Base-by-base conservation (phyloP, 2,797 vertebrate species). In the Xiphorhynchus erythropygius region DNA sequence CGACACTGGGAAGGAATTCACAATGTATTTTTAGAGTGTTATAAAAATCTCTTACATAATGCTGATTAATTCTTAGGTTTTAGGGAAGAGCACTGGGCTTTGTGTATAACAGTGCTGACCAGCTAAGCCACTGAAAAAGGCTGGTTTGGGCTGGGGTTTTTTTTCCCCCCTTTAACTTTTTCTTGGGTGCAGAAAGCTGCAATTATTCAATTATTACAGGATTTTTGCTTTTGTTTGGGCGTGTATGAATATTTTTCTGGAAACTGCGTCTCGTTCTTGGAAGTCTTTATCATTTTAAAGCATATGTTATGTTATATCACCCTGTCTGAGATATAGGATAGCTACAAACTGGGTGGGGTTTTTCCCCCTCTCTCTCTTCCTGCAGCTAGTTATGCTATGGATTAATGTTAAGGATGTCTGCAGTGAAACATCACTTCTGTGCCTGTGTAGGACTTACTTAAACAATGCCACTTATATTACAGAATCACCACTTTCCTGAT, bases 241-340 rank as follows among this genome's bases (percentile, higher is more conserved):
- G 82, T 87, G 37, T 88, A 94, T 96, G 93, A 85, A 89, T 94
- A 96, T 93, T 97, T 96, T 97, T 96, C 95, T 96, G 94, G 91
- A 97, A 95, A 62, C 93, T 71, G 50, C 13, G 3, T 95, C 92
- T 97, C 96, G 93, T 97, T 97, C 95, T 97, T 97, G 78, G 96
- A 97, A 97, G 77, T 89, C 94, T 97, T 97, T 94, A 97, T 97
- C 93, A 84, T 93, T 97, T 97, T 91, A 93, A 97, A 97, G 84
- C 91, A 97, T 89, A 90, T 93, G 96, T 79, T 95, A 96, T 74
- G 73, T 96, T 97, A 92, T 94, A 94, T 91, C 87, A 95, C 82
- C 60, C 94, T 87, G 76, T 87, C 90, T 89, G 90, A 90, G 84
- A 92, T 97, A 91, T 14, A 95, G 73, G 87, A 84, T 96, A 87